Percentiles rank a stretch among this genome's conserved stretches.
Evolutionary conservation across 2,113 vertebrate species (phyloP).

Genomic region (Scopus umbretta): DNA sequence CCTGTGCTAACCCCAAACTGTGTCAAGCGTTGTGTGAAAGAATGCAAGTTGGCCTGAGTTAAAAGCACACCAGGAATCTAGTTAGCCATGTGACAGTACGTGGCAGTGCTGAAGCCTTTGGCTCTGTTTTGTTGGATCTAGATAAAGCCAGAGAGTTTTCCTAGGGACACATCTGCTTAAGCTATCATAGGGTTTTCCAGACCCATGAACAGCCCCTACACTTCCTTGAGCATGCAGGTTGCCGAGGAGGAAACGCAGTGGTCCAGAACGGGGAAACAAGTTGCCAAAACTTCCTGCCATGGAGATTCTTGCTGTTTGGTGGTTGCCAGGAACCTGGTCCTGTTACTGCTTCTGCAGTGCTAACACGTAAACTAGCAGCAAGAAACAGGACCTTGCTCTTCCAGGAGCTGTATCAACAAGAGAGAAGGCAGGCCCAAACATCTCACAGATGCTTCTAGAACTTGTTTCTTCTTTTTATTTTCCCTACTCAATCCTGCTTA

Average conservation of each 20-base stretch:
- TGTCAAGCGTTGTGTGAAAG: neutral
- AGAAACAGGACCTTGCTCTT: neutral
- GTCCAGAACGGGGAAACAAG: neutral
- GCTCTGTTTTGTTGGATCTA: neutral
- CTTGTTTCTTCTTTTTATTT: neutral
- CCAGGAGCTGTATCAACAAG: neutral
- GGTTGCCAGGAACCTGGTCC: neutral
- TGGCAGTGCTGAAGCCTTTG: neutral
- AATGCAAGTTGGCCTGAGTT: neutral
- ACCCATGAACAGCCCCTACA: neutral
- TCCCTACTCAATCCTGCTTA: neutral
- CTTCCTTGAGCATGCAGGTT: neutral
- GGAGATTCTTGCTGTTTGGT: neutral
- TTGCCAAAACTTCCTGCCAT: neutral
- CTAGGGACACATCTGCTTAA: neutral
- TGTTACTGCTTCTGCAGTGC: neutral
- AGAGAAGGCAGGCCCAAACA: neutral
- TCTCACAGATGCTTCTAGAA: neutral
- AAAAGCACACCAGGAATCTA: neutral
- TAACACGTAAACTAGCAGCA: neutral
- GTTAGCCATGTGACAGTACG: neutral
- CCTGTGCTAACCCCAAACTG: neutral
- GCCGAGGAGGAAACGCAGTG: neutral
- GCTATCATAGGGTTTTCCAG: neutral
- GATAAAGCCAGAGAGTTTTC: neutral